Evolutionary conservation across 2,797 vertebrate genomes (phyloP), one percentile per base, ranked within the genome.

Genomic region (Myiothlypis coronata): DNA sequence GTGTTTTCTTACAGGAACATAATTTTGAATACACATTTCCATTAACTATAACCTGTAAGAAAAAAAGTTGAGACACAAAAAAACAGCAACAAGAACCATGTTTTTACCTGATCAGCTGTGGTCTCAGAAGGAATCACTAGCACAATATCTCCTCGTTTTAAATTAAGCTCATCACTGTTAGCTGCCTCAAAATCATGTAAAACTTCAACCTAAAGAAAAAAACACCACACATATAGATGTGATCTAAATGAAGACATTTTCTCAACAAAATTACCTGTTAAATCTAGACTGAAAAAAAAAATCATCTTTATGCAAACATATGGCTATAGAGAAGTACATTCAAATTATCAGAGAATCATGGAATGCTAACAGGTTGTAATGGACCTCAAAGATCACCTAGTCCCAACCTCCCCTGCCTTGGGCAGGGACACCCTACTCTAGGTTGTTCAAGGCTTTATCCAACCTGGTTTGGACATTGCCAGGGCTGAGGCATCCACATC

Each of bases 101-200:
- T 50, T 84, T 75, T 97, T 98, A 99, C 99, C 99, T 99, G 99
- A 96, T 99, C 99, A 92, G 99, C 99, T 32, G 97, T 82, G 49
- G 98, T 98, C 39, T 98, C 98, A 7, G 99, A 99, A 57, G 98
- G 98, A 90, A 99, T 93, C 87, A 99, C 99, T 87, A 99, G 90
- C 47, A 99, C 99, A 89, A 98, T 96, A 11, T 99, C 99, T 13
- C 99, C 99, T 93, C 98, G 97, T 83, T 98, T 98, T 77, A 99
- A 97, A 47, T 98, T 98, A 37, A 99, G 98, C 93, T 99, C 99
- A 90, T 99, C 99, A 35, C 98, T 98, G 93, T 99, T 99, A 72
- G 99, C 99, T 94, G 99, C 99, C 69, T 99, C 99, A 12, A 99
- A 99, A 94, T 99, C 99, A 21, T 99, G 99, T 83, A 99, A 95